Evolutionary conservation across 2,797 vertebrate species (phyloP).

Genomic region (Muraenolepis orangiensis): DNA sequence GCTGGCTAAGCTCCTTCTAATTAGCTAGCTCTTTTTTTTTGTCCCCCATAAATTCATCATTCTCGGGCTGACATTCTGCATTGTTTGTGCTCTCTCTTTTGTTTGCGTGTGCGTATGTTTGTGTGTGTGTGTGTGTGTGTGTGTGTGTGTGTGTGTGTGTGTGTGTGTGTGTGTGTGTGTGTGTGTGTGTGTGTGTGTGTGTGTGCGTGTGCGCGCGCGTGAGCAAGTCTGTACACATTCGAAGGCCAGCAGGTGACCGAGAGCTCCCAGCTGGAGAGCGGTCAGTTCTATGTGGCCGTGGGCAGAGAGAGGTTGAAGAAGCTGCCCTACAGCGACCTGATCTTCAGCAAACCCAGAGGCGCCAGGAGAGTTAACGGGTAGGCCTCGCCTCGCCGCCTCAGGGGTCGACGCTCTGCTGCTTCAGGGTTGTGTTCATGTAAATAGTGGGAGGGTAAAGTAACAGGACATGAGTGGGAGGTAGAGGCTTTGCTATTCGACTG

Average conservation of each 20-base stretch:
- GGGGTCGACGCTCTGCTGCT: too few species aligned
- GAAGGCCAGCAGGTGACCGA: constrained; percentile 83
- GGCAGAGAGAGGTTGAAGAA: constrained; percentile 94
- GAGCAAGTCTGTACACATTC: constrained; percentile 83
- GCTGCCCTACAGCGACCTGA: constrained; percentile 82
- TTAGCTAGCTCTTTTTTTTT: neutral
- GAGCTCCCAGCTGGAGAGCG: constrained; percentile 85
- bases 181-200: constrained; percentile 9
- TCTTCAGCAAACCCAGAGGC: constrained; percentile 80
- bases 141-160: constrained; percentile 8
- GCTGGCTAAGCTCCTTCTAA: neutral
- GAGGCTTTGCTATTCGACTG: neutral
- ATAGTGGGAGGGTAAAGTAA: neutral
- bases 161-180: constrained; percentile 9
- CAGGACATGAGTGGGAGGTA: neutral
- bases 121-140: neutral
- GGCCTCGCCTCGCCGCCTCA: too few species aligned
- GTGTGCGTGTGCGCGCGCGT: constrained; percentile 17
- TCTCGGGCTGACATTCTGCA: neutral
- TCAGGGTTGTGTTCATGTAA: neutral
- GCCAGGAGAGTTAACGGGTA: constrained; percentile 80
- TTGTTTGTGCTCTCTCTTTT: neutral
- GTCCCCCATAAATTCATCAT: neutral
- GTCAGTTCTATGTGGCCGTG: constrained; percentile 92
- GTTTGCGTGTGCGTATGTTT: neutral